Evolutionary conservation across 2,888 invertebrate species (phyloP), one percentile per base, ranked within the genome.

Genomic region (Ectropis crepuscularia): DNA sequence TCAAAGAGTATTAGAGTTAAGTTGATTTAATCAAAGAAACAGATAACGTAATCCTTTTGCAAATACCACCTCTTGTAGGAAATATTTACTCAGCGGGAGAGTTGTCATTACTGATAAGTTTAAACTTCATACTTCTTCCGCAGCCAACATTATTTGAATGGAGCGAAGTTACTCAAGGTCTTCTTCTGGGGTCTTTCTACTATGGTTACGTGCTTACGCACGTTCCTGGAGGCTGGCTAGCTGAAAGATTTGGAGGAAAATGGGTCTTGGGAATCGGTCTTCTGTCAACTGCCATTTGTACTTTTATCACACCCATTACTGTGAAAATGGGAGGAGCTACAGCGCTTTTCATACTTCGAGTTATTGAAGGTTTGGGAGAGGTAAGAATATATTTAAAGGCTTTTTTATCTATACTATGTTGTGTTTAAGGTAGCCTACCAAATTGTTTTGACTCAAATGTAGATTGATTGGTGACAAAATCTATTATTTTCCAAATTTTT

Each of bases 141-240:
- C 79, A 87, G 87, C 16, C 69, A 2, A 66, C 78, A 2, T 62
- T 85, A 10, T 95, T 95, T 74, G 94, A 95, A 53, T 97, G 96
- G 96, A 94, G 94, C 53, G 95, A 95, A 83, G 87, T 94, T 16
- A 93, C 95, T 0, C 96, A 96, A 88, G 97, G 97, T 0, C 78
- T 96, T n/a, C 94, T 97, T 9, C 89, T 97, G 0, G 95, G 96
- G 11, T 95, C 96, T 0, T 97, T 98, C 83, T 98, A 96, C 87
- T 97, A 96, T 90, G 97, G 97, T 0, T 97, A 97, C 82, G 94
- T 97, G 0, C 62, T 97, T 0, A 97, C 97, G 0, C 97, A 97
- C 75, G 85, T 98, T 9, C 98, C 98, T 0, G 98, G 97, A 37
- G 98, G 97, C 39, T 94, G 96, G 80, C 77, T 98, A 57, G 96